Percentiles rank a stretch among this genome's conserved stretches.
Evolutionary conservation across 2,888 invertebrate genomes (phyloP).

Genomic region (Perithous albicinctus): DNA sequence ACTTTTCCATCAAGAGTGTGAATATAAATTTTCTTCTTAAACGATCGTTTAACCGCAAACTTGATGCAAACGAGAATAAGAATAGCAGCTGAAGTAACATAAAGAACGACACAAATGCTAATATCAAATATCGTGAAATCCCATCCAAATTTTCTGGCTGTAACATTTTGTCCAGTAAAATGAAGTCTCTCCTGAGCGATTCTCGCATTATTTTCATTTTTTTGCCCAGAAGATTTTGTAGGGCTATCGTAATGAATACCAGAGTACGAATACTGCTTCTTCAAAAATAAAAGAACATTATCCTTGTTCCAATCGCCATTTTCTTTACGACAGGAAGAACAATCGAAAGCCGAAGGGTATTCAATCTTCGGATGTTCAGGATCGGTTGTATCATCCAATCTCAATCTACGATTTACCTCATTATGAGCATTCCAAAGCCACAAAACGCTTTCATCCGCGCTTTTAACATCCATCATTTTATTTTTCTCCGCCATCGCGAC

Average conservation of each 20-base stretch:
- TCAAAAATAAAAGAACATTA: slow-evolving; percentile 88
- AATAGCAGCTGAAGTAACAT: slow-evolving; percentile 90
- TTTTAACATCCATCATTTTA: slow-evolving; percentile 89
- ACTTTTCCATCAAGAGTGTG: slow-evolving; percentile 90
- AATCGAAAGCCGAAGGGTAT: slow-evolving; percentile 91
- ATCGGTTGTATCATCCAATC: slow-evolving; percentile 95
- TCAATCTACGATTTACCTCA: slow-evolving; percentile 94
- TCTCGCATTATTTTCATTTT: background rate
- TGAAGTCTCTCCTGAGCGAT: slow-evolving; percentile 28
- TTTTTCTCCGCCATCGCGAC: slow-evolving; percentile 92
- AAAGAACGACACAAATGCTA: slow-evolving; percentile 91
- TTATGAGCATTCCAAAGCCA: slow-evolving; percentile 99
- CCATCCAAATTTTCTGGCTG: slow-evolving; percentile 81
- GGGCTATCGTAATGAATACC: slow-evolving; percentile 71
- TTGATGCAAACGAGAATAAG: slow-evolving; percentile 91
- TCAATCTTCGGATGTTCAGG: slow-evolving; percentile 95
- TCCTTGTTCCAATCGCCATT: slow-evolving; percentile 88
- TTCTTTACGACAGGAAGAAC: slow-evolving; percentile 88
- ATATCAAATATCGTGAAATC: slow-evolving; percentile 90
- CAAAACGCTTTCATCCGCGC: slow-evolving; percentile 91
- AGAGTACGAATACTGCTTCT: slow-evolving; percentile 85
- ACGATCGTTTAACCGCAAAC: slow-evolving; percentile 89
- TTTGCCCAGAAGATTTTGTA: background rate
- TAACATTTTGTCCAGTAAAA: slow-evolving; percentile 61
- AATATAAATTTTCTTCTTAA: slow-evolving; percentile 91